Base-by-base conservation (phyloP, 2,797 vertebrate species). In the Odontamblyopus lacepedii region DNA sequence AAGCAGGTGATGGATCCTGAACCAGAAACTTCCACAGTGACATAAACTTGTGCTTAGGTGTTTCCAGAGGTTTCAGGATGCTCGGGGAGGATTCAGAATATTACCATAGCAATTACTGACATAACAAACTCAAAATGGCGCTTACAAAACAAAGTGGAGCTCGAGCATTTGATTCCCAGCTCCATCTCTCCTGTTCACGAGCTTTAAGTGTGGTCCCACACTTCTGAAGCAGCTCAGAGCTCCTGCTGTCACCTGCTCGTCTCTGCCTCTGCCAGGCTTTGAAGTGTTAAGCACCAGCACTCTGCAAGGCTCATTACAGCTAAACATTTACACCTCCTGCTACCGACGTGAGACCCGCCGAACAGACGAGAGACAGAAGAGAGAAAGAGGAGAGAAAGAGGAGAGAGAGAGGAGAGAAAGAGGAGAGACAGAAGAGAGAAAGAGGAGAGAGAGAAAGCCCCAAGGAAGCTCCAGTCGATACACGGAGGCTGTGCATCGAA, bases 251-350 rank as follows among this genome's bases (percentile, higher is more conserved):
- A 73, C 73, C 69, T 26, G 32, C 77, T 62, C 79, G 85, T 82
- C 85, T 87, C 84, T 67, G 84, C 85, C 85, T 76, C 50, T 69
- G 68, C 79, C 79, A 78, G 77, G 67, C 81, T 92, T 88, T 92
- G 89, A 92, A 88, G 90, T 89, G 83, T 84, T 81, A 90, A 88
- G 83, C 82, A 18, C 51, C 76, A 41, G 48, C 67, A 71, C 79
- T 76, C 74, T 66, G 75, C 76, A 84, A 69, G 69, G 63, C 76
- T 80, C 83, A 85, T 87, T 80, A 75, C 41, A 26, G 76, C 74
- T 59, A 64, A 80, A 79, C 50, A 75, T 78, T 76, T 69, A 68
- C 44, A 56, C 61, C 9, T 48, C 7, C 27, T 56, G 53, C 38
- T 62, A 64, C 8, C 62, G 57, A 70, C 70, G 75, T 53, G 77